These are phyloP conservation scores for Channallabes apus DNA, from an alignment of 2,797 vertebrate genomes.

Conservation along the genomic window DNA sequence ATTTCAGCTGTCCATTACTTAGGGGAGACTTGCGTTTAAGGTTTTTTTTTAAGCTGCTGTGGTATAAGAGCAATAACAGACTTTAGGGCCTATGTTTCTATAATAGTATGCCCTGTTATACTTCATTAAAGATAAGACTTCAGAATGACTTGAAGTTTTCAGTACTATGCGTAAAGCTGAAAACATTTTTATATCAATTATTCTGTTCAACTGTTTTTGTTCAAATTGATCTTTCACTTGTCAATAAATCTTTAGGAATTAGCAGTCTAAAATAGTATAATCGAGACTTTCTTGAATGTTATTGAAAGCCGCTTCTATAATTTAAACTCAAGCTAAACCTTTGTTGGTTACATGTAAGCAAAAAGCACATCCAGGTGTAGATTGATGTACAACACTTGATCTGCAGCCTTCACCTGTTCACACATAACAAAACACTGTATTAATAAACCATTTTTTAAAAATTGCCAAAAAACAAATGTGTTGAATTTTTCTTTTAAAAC, in stretches of 20 bases:
- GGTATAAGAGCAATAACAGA: neutral
- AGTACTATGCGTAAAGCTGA: neutral
- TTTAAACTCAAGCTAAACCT: no score
- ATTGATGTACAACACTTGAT: neutral
- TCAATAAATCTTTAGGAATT: neutral
- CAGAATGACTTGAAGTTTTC: neutral
- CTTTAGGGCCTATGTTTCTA: neutral
- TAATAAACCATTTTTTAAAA: neutral
- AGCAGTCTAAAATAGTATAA: neutral
- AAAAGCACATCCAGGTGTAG: neutral
- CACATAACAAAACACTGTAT: neutral
- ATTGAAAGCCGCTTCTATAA: neutral
- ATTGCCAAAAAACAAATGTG: neutral
- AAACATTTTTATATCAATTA: neutral
- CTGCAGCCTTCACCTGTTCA: neutral
- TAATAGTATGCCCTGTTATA: neutral
- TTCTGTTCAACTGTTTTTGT: neutral
- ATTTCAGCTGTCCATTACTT: no score
- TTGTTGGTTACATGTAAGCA: neutral
- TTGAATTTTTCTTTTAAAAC: neutral
- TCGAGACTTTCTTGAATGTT: neutral
- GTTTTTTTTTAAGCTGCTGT: neutral
- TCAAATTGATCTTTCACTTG: neutral
- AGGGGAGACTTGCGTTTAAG: no score
- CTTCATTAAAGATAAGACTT: neutral